phyloP scores from a whole-genome alignment of 1,140 invertebrate species.

The Melanaphis sacchari region DNA sequence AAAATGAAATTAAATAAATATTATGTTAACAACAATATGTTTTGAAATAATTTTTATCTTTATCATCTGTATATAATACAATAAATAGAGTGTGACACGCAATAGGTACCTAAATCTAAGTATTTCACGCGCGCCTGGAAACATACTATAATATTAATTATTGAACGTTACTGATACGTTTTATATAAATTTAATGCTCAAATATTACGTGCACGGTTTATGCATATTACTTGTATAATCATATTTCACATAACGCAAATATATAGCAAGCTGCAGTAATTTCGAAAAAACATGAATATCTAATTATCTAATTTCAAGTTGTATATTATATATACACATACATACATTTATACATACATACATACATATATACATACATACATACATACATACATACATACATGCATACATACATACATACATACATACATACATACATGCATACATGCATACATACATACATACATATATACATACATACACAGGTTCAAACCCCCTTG shows the following conservation, averaged over 20 bases:
- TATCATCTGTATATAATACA: neutral
- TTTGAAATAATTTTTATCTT: neutral
- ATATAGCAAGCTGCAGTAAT: neutral
- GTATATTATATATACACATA: too few relatives aligned
- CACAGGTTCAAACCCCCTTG: neutral
- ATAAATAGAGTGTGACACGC: neutral
- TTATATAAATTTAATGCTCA: neutral
- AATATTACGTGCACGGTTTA: neutral
- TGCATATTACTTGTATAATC: neutral
- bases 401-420: too few relatives aligned
- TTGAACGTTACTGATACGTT: neutral
- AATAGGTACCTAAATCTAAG: neutral
- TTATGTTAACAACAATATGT: neutral
- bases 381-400: too few relatives aligned
- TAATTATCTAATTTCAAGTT: neutral
- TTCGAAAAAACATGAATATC: slow-evolving; percentile 5
- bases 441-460: neutral
- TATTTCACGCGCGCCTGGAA: neutral
- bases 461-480: neutral
- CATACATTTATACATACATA: too few relatives aligned
- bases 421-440: too few relatives aligned
- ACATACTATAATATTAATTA: neutral
- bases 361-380: too few relatives aligned
- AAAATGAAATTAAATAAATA: neutral
- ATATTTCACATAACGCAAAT: neutral